Evolutionary conservation across 2,888 invertebrate species (phyloP).

Genomic region (Spilarctia lutea): DNA sequence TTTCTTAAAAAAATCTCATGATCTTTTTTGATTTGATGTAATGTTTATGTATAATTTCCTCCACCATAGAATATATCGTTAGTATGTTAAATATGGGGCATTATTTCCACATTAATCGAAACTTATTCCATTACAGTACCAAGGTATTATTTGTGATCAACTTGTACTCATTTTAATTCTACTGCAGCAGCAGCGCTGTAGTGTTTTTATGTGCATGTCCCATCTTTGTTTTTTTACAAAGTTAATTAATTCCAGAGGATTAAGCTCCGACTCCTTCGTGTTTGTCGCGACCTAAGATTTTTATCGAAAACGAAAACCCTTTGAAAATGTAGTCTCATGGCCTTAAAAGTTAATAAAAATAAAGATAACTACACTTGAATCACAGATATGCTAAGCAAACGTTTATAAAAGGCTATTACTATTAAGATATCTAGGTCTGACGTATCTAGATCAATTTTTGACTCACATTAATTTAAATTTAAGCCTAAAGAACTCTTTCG

Average conservation of each 20-base stretch:
- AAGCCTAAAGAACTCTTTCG: not conserved
- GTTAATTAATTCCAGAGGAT: not conserved
- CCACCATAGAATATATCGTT: too few species aligned
- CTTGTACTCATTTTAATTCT: too few species aligned
- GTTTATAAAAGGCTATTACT: constrained; percentile 1
- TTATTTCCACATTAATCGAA: too few species aligned
- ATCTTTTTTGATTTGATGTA: not conserved
- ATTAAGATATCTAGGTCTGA: constrained; percentile 9
- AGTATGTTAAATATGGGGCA: too few species aligned
- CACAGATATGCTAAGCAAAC: not conserved
- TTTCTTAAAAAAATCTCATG: not conserved
- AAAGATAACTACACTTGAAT: not conserved
- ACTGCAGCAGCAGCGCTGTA: not conserved
- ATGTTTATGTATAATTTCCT: too few species aligned
- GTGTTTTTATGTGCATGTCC: not conserved
- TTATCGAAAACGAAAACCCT: not conserved
- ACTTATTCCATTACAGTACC: too few species aligned
- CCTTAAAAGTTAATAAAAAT: not conserved
- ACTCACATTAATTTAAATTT: not conserved
- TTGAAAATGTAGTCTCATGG: not conserved
- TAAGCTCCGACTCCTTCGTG: not conserved
- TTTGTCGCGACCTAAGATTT: not conserved
- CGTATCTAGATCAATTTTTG: constrained; percentile 1
- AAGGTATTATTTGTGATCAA: too few species aligned
- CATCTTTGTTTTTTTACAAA: not conserved